Base-by-base conservation (phyloP, 2,113 vertebrate genomes). In the Rhineura floridana region DNA sequence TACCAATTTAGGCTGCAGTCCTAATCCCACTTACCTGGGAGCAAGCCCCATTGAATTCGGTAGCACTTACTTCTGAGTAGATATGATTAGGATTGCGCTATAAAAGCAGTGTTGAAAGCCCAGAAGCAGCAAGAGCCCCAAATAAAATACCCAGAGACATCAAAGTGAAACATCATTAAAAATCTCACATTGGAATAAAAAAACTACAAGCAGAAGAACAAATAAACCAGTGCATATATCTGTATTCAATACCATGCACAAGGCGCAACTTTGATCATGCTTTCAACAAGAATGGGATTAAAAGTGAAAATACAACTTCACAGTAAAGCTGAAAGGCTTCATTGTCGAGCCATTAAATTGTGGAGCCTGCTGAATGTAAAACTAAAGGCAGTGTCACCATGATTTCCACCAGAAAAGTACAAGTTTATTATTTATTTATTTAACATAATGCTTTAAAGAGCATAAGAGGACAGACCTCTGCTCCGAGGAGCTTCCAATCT, bases 231-330 rank as follows among this genome's bases (percentile, higher is more conserved):
- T 65, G 3, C 11, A 48, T 50, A 67, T 63, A 39, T 10, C 65
- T 36, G 50, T 15, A 33, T 67, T 46, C n/a, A 8, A n/a, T 36
- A 44, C 19, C 65, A 48, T 46, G 17, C 42, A 33, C 28, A 46
- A 30, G 70, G 76, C 83, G 76, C n/a, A 42, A 28, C 44, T 63
- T 90, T 90, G 89, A 91, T 91, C 90, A 83, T 70, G 81, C 93
- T 90, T 89, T 92, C 87, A 92, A 78, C 92, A 88, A 92, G 94
- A 97, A 93, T 86, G 92, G 87, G 93, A 96, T 96, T 95, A 94
- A 93, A 96, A 95, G 93, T 91, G 94, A 96, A 96, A 94, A 94
- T 94, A 88, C 92, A 93, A 70, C 85, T 96, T 95, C 95, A 91
- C 83, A 73, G 91, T 93, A 88, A 91, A 95, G 92, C 94, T 0